Percentiles rank a stretch among this genome's conserved stretches.
These are phyloP conservation scores for Lepidocolaptes lacrymiger DNA, from an alignment of 2,797 vertebrate genomes.

Conservation along the genomic window DNA sequence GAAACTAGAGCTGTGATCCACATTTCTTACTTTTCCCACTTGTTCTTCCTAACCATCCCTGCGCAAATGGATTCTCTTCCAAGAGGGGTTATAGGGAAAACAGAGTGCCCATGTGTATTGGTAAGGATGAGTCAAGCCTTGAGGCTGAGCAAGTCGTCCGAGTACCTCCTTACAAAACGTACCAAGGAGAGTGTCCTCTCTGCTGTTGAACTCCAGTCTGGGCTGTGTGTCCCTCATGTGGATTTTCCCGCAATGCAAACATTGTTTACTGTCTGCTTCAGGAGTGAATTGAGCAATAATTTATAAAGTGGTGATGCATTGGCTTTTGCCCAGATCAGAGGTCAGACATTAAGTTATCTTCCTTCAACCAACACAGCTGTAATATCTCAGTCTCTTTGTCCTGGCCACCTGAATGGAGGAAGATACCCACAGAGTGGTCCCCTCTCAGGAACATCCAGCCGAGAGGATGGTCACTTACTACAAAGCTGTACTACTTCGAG, in stretches of 20 bases:
- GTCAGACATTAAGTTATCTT: not conserved
- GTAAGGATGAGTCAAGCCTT: not conserved
- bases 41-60: not conserved
- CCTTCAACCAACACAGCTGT: not conserved
- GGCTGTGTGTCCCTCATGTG: not conserved
- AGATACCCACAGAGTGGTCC: not conserved
- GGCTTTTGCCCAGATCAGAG: not conserved
- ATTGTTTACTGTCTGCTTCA: not conserved
- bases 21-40: not conserved
- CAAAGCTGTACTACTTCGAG: not conserved
- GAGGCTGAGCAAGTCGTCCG: not conserved
- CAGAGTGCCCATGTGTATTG: not conserved
- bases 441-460: not conserved
- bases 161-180: not conserved
- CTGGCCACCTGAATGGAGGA: not conserved
- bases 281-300: not conserved
- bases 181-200: not conserved
- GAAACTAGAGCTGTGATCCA: not conserved
- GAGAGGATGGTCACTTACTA: not conserved
- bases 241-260: not conserved
- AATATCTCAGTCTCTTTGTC: not conserved
- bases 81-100: not conserved
- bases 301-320: not conserved
- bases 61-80: not conserved
- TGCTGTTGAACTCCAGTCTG: not conserved